These are phyloP conservation scores for Ameiurus melas DNA, from an alignment of 2,113 vertebrate species.

Conservation along the genomic window DNA sequence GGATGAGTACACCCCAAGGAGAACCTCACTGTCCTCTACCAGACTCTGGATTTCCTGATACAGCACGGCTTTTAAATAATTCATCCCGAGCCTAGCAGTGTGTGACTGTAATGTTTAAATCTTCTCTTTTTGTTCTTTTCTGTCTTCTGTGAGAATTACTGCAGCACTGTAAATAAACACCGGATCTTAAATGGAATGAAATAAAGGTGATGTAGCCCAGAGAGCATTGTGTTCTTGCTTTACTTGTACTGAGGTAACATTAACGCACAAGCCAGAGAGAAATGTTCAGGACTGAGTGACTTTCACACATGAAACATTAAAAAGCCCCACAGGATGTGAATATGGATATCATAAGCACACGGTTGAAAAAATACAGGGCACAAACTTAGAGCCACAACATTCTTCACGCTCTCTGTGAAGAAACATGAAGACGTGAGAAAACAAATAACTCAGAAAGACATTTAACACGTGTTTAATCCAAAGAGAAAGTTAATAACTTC, in stretches of 20 bases:
- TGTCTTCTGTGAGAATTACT: not conserved
- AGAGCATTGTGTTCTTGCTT: not conserved
- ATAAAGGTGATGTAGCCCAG: not conserved
- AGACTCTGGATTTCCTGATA: not conserved
- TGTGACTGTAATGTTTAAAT: not conserved
- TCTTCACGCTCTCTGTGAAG: not conserved
- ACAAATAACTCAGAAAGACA: not conserved
- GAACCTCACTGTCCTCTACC: slow-evolving; percentile 14
- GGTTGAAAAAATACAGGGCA: not conserved
- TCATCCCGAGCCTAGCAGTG: not conserved
- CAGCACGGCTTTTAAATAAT: not conserved
- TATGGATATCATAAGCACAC: not conserved
- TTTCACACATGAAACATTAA: not conserved
- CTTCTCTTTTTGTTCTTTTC: not conserved
- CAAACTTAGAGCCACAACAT: not conserved
- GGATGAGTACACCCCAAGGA: not conserved
- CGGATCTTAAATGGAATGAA: not conserved
- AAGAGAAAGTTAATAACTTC: not conserved
- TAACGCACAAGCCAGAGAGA: not conserved
- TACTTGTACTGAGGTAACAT: not conserved
- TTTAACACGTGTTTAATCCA: not conserved
- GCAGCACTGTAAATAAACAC: not conserved
- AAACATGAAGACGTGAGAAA: not conserved
- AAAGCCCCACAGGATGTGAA: not conserved
- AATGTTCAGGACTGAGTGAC: not conserved